These are phyloP conservation scores for Cephalopachus bancanus DNA, from an alignment of 2,797 vertebrate species.

Conservation along the genomic window DNA sequence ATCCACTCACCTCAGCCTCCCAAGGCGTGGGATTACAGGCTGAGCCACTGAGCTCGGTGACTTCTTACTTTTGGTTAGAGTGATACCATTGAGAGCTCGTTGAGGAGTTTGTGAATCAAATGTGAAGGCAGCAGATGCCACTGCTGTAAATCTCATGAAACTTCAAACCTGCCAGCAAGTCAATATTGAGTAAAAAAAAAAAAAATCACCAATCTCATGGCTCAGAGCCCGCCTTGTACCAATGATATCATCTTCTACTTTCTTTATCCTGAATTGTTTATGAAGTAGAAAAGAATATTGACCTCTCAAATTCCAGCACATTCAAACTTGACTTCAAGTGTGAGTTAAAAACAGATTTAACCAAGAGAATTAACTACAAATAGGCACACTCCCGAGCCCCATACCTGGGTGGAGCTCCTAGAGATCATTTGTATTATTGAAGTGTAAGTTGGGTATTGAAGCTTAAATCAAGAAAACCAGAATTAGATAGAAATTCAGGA, in stretches of 20 bases:
- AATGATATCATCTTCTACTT: slow-evolving; percentile 7
- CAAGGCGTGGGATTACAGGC: too few relatives aligned
- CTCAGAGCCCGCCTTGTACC: neutral
- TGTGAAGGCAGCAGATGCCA: neutral
- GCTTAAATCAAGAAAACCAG: slow-evolving; percentile 62
- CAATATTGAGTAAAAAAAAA: neutral
- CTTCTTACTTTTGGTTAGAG: slow-evolving; percentile 10
- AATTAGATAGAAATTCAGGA: slow-evolving; percentile 63
- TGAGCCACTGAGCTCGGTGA: neutral
- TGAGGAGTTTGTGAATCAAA: slow-evolving; percentile 5
- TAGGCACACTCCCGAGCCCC: neutral
- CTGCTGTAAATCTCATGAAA: neutral
- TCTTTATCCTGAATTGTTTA: slow-evolving; percentile 52
- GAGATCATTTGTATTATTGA: slow-evolving; percentile 58
- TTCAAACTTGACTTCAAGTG: slow-evolving; percentile 44
- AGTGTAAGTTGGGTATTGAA: slow-evolving; percentile 43
- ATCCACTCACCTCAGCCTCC: too few relatives aligned
- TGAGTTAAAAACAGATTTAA: slow-evolving; percentile 62
- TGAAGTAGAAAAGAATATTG: slow-evolving; percentile 58
- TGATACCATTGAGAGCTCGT: neutral
- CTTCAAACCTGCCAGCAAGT: neutral
- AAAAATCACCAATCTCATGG: neutral
- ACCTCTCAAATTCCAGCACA: neutral
- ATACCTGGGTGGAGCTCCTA: neutral
- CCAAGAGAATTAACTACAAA: slow-evolving; percentile 44